Conservation (phyloP, 2,797 vertebrate species). For the Carapus acus region DNA sequence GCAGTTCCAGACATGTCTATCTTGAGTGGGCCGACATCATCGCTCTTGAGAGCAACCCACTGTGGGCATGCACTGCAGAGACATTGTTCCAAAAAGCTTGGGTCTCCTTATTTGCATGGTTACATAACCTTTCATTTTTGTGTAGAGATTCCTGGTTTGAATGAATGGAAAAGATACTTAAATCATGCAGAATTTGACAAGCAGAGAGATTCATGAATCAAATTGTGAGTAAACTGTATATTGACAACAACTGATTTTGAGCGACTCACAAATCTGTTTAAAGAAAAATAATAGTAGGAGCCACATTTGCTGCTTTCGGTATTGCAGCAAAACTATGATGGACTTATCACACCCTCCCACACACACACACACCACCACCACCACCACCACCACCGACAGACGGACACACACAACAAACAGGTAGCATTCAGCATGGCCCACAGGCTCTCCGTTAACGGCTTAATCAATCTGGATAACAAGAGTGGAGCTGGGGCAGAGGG, state of each 20-base stretch:
- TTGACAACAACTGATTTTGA: constrained; percentile 7
- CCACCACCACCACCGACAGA: not conserved
- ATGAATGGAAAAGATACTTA: constrained; percentile 13
- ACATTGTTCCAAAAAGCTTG: constrained; percentile 18
- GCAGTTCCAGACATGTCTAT: constrained; percentile 71
- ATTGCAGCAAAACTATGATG: constrained; percentile 25
- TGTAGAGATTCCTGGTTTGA: constrained; percentile 20
- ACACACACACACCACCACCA: constrained; percentile 18
- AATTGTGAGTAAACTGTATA: no score
- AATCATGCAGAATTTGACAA: not conserved
- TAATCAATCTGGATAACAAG: constrained; percentile 67
- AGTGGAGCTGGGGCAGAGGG: constrained; percentile 43
- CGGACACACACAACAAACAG: constrained; percentile 19
- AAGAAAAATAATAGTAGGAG: no score
- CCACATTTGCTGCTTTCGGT: constrained; percentile 26
- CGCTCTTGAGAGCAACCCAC: constrained; percentile 51
- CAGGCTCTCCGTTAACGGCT: constrained; percentile 57
- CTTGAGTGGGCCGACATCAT: constrained; percentile 53
- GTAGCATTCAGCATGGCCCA: constrained; percentile 38
- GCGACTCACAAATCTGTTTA: no score
- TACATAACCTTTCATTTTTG: constrained; percentile 32
- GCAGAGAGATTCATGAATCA: no score
- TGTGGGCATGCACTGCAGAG: constrained; percentile 40
- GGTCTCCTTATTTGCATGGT: constrained; percentile 32
- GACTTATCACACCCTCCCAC: constrained; percentile 32